These are phyloP conservation scores for Oeneis ivallda DNA, from an alignment of 2,888 invertebrate genomes.

Conservation along the genomic window DNA sequence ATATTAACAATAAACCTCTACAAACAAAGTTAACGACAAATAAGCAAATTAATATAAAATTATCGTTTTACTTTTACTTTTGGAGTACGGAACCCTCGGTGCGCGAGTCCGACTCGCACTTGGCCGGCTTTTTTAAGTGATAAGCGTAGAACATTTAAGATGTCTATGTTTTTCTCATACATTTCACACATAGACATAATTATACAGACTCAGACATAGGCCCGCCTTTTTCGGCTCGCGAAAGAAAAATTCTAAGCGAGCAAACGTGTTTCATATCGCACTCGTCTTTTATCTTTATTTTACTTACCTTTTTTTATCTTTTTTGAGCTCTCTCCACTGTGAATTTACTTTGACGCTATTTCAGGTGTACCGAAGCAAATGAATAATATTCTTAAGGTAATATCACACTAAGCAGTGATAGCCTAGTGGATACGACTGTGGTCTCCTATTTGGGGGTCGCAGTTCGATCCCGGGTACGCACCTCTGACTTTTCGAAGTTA, in stretches of 20 bases:
- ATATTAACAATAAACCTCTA: no score
- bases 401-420: conserved; percentile 7
- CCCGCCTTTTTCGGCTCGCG: conserved; percentile 47
- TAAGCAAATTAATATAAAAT: no score
- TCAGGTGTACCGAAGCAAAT: conserved; percentile 46
- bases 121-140: background rate
- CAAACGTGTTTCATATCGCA: conserved; percentile 59
- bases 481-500: no score
- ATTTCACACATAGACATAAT: background rate
- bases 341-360: conserved; percentile 53
- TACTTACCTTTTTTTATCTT: conserved; percentile 21
- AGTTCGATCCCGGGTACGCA: no score
- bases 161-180: background rate
- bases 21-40: no score
- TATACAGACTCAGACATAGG: conserved; percentile 14
- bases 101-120: no score
- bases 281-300: conserved; percentile 57
- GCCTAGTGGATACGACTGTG: no score
- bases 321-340: conserved; percentile 46
- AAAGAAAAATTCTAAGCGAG: conserved; percentile 52
- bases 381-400: conserved; percentile 10
- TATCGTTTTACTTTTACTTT: no score
- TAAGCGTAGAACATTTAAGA: background rate
- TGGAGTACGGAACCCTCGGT: no score
- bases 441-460: no score